phyloP scores from a whole-genome alignment of 2,888 invertebrate species.

The Strigamia crassipes region DNA sequence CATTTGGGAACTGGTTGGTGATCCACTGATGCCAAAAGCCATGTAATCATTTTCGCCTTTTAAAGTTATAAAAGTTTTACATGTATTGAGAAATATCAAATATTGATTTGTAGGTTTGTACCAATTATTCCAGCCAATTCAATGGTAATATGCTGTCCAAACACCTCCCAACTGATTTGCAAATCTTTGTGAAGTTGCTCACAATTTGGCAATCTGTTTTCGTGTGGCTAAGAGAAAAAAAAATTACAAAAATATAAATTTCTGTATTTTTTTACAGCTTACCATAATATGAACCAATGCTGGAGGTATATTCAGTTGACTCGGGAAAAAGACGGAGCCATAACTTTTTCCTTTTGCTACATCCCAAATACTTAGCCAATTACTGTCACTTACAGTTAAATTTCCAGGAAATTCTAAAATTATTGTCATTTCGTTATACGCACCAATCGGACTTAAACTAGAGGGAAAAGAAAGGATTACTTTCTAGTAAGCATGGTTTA shows the following conservation, averaged over 20 bases:
- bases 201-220: conserved; percentile 77
- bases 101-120: conserved; percentile 53
- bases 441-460: conserved; percentile 78
- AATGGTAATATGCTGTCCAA: conserved; percentile 83
- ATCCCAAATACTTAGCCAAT: conserved; percentile 84
- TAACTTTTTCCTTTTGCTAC: conserved; percentile 69
- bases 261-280: conserved; percentile 52
- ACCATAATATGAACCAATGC: conserved; percentile 68
- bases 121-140: conserved; percentile 78
- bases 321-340: conserved; percentile 77
- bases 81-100: not conserved
- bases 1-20: conserved; percentile 73
- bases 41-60: conserved; percentile 77
- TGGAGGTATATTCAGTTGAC: conserved; percentile 83
- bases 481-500: not conserved
- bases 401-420: conserved; percentile 78
- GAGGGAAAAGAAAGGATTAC: not conserved
- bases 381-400: conserved; percentile 76
- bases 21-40: conserved; percentile 86
- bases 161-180: conserved; percentile 87
- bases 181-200: conserved; percentile 80
- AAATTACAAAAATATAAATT: too few relatives aligned
- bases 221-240: conserved; percentile 50
- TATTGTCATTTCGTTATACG: conserved; percentile 75
- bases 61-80: not conserved